phyloP scores from a whole-genome alignment of 2,888 invertebrate genomes.

The Gastracanthus pulcherrimus region DNA sequence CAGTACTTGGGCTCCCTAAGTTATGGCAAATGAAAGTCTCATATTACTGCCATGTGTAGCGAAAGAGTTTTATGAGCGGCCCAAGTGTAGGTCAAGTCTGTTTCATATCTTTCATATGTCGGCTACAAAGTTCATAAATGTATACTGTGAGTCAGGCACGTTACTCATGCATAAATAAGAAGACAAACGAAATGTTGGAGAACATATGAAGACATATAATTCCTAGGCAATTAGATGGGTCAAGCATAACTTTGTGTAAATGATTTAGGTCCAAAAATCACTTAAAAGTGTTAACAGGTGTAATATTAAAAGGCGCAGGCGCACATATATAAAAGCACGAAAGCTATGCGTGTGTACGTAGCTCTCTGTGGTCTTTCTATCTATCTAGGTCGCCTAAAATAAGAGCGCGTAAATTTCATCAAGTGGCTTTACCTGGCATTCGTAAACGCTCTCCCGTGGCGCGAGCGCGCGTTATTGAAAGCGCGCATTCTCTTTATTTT shows the following conservation, averaged over 20 bases:
- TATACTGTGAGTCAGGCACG: background rate
- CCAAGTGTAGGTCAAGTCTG: conserved; percentile 34
- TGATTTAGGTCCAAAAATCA: too few relatives aligned
- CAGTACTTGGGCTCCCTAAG: too few relatives aligned
- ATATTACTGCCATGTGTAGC: conserved; percentile 9
- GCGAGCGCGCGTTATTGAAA: background rate
- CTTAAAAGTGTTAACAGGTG: too few relatives aligned
- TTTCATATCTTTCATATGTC: conserved; percentile 27
- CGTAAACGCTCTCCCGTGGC: background rate
- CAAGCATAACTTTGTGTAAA: too few relatives aligned
- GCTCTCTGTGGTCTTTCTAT: background rate
- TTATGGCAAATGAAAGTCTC: conserved; percentile 34
- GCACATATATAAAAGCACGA: background rate
- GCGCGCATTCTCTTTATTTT: too few relatives aligned
- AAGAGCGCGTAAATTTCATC: background rate
- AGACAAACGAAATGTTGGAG: too few relatives aligned
- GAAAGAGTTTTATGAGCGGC: conserved; percentile 22
- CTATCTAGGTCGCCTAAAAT: background rate
- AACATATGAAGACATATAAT: background rate
- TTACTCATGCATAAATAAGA: background rate
- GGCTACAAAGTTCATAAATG: conserved; percentile 2
- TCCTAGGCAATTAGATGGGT: background rate
- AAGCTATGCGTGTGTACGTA: background rate
- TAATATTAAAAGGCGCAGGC: background rate
- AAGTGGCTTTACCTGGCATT: background rate